phyloP scores from a whole-genome alignment of 2,113 vertebrate species.

The Perccottus glenii region DNA sequence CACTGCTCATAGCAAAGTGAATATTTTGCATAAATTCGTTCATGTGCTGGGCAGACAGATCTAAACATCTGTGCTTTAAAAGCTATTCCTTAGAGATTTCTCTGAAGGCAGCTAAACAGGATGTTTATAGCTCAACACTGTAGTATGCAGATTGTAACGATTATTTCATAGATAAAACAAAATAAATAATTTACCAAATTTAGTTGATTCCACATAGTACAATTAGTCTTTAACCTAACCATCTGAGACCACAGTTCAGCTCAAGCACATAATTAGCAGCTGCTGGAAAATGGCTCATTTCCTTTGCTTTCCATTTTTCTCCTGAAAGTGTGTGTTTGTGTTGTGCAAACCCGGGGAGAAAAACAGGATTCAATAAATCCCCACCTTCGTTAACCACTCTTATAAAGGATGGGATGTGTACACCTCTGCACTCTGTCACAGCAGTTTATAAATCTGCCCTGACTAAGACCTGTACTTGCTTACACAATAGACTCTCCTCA shows the following conservation, averaged over 20 bases:
- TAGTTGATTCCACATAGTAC: neutral
- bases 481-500: constrained; percentile 34
- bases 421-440: constrained; percentile 45
- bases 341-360: constrained; percentile 16
- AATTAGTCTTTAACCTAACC: constrained; percentile 12
- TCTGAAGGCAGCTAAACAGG: neutral
- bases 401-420: constrained; percentile 39
- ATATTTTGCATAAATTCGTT: constrained; percentile 4
- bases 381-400: constrained; percentile 32
- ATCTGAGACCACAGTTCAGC: constrained; percentile 1
- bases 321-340: constrained; percentile 8
- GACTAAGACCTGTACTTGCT: constrained; percentile 24
- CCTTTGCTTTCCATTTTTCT: constrained; percentile 2
- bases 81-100: neutral
- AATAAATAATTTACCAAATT: neutral
- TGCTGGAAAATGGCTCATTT: constrained; percentile 11
- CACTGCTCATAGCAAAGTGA: neutral
- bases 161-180: constrained; percentile 5
- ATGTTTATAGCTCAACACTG: neutral
- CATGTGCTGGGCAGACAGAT: neutral
- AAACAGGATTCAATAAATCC: constrained; percentile 56
- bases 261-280: constrained; percentile 6
- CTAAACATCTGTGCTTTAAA: neutral
- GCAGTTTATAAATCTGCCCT: constrained; percentile 59
- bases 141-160: neutral